A percentile compares a stretch with the other conserved stretches of the same genome.
Conservation (phyloP, 2,797 vertebrate species). For the Molothrus ater region DNA sequence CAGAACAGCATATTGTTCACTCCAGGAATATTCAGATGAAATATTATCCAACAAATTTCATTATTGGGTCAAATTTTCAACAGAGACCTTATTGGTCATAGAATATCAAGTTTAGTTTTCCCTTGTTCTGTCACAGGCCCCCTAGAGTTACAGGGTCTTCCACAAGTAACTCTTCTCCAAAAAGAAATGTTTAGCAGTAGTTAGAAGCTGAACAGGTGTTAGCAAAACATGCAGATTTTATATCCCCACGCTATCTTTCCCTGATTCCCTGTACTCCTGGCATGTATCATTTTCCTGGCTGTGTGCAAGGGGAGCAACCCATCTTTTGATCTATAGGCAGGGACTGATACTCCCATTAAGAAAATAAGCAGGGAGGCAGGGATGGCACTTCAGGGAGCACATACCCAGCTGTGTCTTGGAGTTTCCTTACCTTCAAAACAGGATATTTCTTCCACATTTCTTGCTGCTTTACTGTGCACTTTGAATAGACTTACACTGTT, state of each 20-base stretch:
- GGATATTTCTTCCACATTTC: not conserved
- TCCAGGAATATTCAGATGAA: not conserved
- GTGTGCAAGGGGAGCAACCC: not conserved
- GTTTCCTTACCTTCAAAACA: conserved; percentile 1
- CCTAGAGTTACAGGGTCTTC: not conserved
- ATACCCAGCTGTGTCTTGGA: not conserved
- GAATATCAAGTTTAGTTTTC: not conserved
- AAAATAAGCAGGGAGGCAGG: not conserved
- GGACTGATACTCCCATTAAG: not conserved
- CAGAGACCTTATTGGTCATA: not conserved
- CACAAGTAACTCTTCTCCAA: not conserved
- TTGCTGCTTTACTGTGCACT: not conserved
- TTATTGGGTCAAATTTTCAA: not conserved
- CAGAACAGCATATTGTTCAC: not conserved
- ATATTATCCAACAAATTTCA: not conserved
- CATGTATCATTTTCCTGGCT: not conserved
- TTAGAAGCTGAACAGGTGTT: not conserved
- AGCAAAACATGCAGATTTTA: not conserved
- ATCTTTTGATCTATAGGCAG: not conserved
- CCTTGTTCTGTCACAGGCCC: not conserved
- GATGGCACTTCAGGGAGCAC: not conserved
- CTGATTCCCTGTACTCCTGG: not conserved
- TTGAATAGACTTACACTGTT: not conserved
- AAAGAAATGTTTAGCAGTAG: not conserved
- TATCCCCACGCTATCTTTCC: not conserved